Evolutionary conservation across 2,888 invertebrate genomes (phyloP), one percentile per base, ranked within the genome.

Genomic region (Volucella inanis): DNA sequence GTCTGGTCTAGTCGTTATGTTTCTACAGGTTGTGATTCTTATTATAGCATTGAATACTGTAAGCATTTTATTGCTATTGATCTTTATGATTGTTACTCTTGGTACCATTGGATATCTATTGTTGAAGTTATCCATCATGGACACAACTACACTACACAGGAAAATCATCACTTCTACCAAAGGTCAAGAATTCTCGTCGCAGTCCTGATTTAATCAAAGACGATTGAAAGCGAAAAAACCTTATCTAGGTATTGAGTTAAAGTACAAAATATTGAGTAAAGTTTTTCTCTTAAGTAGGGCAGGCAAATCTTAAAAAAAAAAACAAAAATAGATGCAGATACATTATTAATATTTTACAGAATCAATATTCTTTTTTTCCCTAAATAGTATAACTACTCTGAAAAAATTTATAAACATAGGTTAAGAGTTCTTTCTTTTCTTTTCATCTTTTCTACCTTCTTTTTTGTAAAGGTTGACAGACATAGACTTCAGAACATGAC

Each of bases 21-120:
- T 82, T 31, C 65, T 82, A 11, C 86, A 86, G 38, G 65, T 86
- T 78, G 74, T 86, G 45, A 78, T 86, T 57, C 65, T 86, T 4
- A 82, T 72, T 43, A 49, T 82, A 31, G 86, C 86, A 8, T 14
- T 86, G 8, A 86, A 86, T 43, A 78, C 82, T 1, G 75, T 78
- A 11, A 6, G 54, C 41, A 49, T 86, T 49, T 82, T 82, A 49
- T 22, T 43, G 39, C 82, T 82, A 55, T 15, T 86, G 64, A 65
- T 86, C 43, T 82, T 86, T 45, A 8, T 86, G 86, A 39, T 86
- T 3, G 54, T 47, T n/a, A 74, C n/a, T n/a, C n/a, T n/a, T n/a
- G n/a, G 22, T 10, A 70, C 75, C 41, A 82, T 86, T 59, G 86
- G 86, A 82, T 86, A 82, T 61, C 72, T 86, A 78, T 76, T 86